These are phyloP conservation scores for Pygocentrus nattereri DNA, from an alignment of 2,797 vertebrate genomes.

Conservation along the genomic window DNA sequence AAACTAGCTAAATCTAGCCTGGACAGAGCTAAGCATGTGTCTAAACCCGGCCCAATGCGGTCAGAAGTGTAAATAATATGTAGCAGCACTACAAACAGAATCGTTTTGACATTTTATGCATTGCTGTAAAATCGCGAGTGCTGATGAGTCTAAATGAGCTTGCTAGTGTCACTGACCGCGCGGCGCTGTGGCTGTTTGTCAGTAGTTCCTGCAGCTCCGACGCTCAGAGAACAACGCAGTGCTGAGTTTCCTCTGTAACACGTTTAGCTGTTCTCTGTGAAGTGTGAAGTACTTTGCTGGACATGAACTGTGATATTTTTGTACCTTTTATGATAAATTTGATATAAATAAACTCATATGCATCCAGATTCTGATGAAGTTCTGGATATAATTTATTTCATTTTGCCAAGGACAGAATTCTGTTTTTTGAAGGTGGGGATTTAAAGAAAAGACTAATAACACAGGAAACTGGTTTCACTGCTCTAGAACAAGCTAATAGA, in stretches of 20 bases:
- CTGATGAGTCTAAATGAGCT: background rate
- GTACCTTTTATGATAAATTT: background rate
- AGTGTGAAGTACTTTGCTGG: background rate
- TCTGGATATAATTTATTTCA: too few species aligned
- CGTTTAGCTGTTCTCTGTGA: background rate
- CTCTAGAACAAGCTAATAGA: background rate
- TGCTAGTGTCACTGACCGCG: background rate
- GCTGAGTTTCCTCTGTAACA: background rate
- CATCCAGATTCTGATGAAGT: background rate
- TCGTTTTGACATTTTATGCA: background rate
- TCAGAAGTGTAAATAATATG: too few species aligned
- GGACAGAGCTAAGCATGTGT: too few species aligned
- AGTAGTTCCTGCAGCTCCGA: background rate
- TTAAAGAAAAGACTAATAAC: too few species aligned
- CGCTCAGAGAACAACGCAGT: background rate
- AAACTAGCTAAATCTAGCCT: too few species aligned
- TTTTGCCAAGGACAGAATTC: too few species aligned
- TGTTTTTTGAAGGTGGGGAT: too few species aligned
- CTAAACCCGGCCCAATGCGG: too few species aligned
- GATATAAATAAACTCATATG: background rate
- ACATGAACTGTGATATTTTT: conserved; percentile 3
- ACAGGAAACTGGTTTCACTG: background rate
- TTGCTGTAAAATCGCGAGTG: background rate
- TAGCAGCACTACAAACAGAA: too few species aligned
- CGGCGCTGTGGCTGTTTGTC: background rate